A percentile compares a stretch with the other conserved stretches of the same genome.
Conservation (phyloP, 30 jellyfish, hydroid and myxozoan genomes). For the Phacellophora camtschatica region DNA sequence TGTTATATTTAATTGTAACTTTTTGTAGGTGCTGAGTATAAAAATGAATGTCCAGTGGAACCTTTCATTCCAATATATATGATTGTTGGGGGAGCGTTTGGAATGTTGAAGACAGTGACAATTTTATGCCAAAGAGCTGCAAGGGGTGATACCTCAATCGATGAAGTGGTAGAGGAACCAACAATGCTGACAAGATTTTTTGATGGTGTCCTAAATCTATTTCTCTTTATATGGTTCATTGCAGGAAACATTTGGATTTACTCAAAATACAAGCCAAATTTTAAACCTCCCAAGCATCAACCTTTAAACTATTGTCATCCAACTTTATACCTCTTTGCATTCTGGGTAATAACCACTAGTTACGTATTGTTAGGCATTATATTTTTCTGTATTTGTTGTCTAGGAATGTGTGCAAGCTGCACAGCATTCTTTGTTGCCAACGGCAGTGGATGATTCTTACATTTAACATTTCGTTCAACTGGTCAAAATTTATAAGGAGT, state of each 20-base stretch:
- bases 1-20: too few species aligned
- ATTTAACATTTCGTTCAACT: too few species aligned
- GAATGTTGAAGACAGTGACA: slow-evolving; percentile 81
- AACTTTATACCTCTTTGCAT: slow-evolving; percentile 83
- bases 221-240: slow-evolving; percentile 92
- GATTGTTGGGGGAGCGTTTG: slow-evolving; percentile 98
- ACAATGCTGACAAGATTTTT: slow-evolving; percentile 73
- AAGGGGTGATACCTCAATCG: slow-evolving; percentile 37
- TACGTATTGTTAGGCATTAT: slow-evolving; percentile 82
- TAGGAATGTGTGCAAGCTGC: slow-evolving; percentile 98
- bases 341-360: slow-evolving; percentile 93
- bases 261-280: slow-evolving; percentile 89
- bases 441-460: background rate
- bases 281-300: slow-evolving; percentile 88
- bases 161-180: slow-evolving; percentile 66
- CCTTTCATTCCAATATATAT: slow-evolving; percentile 96
- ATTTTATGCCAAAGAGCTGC: slow-evolving; percentile 80
- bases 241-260: slow-evolving; percentile 99
- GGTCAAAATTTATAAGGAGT: too few species aligned
- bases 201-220: slow-evolving; percentile 89
- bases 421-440: slow-evolving; percentile 95
- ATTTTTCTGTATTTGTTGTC: slow-evolving; percentile 92
- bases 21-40: slow-evolving; percentile 78
- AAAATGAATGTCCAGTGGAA: slow-evolving; percentile 93
- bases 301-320: slow-evolving; percentile 94